These are phyloP conservation scores for Alauda arvensis DNA, from an alignment of 2,797 vertebrate genomes.

Conservation along the genomic window DNA sequence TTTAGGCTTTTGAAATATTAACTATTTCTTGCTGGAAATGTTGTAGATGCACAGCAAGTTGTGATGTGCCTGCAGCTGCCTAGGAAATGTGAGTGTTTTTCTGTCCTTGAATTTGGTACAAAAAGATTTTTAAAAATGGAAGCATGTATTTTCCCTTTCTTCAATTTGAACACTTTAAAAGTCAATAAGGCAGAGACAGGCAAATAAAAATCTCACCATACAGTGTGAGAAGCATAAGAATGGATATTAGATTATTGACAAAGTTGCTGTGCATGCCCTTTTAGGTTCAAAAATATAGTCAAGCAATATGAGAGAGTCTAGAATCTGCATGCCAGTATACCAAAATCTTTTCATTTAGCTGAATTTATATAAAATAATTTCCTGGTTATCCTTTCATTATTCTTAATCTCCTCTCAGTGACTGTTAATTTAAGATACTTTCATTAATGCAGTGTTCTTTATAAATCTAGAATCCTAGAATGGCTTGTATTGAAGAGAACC, in stretches of 20 bases:
- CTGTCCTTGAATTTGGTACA: background rate
- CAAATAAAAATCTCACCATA: background rate
- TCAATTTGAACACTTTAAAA: background rate
- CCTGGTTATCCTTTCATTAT: background rate
- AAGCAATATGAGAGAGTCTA: background rate
- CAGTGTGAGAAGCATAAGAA: background rate
- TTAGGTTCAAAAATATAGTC: background rate
- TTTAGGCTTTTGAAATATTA: background rate
- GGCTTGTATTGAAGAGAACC: background rate
- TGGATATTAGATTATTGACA: background rate
- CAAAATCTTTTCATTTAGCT: background rate
- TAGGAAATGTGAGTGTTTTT: background rate
- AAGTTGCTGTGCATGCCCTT: background rate
- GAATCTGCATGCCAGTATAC: background rate
- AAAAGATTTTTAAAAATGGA: background rate
- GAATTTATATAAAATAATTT: background rate
- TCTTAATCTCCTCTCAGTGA: background rate
- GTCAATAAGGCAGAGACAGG: background rate
- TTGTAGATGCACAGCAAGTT: background rate
- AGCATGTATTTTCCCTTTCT: background rate
- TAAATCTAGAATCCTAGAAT: background rate
- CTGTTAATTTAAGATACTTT: background rate
- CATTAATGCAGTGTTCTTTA: background rate
- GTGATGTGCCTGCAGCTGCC: background rate
- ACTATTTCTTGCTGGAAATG: background rate